Conservation (phyloP, 2,888 invertebrate genomes). For the Seira ritae region DNA sequence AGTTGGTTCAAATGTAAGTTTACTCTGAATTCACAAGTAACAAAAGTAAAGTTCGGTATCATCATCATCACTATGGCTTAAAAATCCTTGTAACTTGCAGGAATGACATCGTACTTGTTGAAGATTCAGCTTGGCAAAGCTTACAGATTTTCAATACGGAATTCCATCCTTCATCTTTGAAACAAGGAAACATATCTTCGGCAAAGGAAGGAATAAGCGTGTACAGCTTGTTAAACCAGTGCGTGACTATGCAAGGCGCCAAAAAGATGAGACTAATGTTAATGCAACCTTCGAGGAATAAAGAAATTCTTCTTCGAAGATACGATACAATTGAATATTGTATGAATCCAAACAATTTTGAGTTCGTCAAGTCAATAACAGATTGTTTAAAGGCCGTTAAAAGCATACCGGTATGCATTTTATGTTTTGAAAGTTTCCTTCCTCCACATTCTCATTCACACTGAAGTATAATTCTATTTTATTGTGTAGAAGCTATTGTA, state of each 20-base stretch:
- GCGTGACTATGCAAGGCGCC: constrained; percentile 83
- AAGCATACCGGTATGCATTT: constrained; percentile 80
- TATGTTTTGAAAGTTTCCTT: background rate
- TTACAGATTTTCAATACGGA: constrained; percentile 86
- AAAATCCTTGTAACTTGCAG: too few species aligned
- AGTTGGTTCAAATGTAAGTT: constrained; percentile 81
- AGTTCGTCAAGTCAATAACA: constrained; percentile 81
- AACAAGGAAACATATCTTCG: constrained; percentile 79
- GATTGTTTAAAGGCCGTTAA: constrained; percentile 76
- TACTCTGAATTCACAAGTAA: constrained; percentile 17
- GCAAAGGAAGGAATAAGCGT: constrained; percentile 85
- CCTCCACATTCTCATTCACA: background rate
- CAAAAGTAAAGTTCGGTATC: constrained; percentile 27
- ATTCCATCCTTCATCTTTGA: constrained; percentile 85
- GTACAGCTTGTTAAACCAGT: constrained; percentile 83
- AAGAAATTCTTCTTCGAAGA: constrained; percentile 80
- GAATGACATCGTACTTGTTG: constrained; percentile 83
- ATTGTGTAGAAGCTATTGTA: constrained; percentile 79
- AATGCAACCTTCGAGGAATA: constrained; percentile 83
- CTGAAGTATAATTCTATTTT: background rate
- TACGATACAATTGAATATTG: constrained; percentile 85
- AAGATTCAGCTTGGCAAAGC: constrained; percentile 84
- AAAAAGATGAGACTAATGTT: constrained; percentile 81
- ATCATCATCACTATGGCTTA: too few species aligned
- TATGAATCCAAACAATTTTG: constrained; percentile 80